Conservation (phyloP, 2,113 vertebrate genomes). For the Taxidea taxus region DNA sequence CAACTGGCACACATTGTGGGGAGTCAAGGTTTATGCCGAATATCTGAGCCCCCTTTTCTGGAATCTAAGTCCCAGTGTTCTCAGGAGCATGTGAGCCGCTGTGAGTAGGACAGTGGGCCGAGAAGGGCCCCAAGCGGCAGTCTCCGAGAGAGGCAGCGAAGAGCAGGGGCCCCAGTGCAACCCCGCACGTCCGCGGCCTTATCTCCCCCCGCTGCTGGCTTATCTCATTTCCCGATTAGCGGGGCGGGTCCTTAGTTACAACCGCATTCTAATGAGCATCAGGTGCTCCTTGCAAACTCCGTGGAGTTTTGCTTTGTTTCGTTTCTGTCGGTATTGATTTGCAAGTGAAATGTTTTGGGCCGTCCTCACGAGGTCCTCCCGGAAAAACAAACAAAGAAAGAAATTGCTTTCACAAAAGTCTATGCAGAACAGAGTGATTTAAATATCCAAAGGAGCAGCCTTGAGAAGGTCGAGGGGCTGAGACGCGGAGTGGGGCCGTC, state of each 20-base stretch:
- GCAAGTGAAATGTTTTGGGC: not conserved
- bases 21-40: no score
- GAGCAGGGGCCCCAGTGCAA: not conserved
- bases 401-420: not conserved
- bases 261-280: not conserved
- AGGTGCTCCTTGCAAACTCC: not conserved
- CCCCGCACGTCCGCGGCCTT: not conserved
- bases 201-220: not conserved
- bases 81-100: rapidly evolving
- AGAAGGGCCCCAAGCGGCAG: no score
- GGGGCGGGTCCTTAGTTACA: not conserved
- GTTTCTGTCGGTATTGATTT: not conserved
- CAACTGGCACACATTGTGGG: no score
- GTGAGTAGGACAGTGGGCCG: no score
- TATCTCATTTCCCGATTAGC: not conserved
- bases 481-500: not conserved
- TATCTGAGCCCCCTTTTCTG: not conserved
- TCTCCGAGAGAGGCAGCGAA: not conserved
- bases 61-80: not conserved
- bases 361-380: not conserved
- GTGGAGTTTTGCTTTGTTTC: not conserved
- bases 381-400: not conserved
- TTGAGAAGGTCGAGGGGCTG: not conserved
- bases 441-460: not conserved
- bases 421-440: not conserved